These are phyloP conservation scores for Oxygymnocypris stewartii DNA, from an alignment of 2,113 vertebrate genomes.

Conservation along the genomic window DNA sequence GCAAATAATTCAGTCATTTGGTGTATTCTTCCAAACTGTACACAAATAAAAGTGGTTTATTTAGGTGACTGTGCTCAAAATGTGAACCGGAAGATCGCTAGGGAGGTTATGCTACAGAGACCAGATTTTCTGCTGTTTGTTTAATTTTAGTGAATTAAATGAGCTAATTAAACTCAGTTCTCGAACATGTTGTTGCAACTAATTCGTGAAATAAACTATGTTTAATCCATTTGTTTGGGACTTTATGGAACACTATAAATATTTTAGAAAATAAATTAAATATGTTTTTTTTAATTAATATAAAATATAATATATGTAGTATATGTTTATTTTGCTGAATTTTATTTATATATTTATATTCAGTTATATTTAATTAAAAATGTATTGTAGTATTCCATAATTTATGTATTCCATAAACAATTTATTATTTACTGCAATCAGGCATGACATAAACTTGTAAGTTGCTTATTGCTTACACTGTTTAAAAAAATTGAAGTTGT, in stretches of 20 bases:
- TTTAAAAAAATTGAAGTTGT: too few relatives aligned
- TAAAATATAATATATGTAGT: too few relatives aligned
- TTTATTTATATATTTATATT: neutral
- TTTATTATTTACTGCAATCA: too few relatives aligned
- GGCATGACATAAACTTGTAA: too few relatives aligned
- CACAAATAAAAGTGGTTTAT: slow-evolving; percentile 41
- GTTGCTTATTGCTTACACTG: neutral
- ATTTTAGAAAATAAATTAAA: neutral
- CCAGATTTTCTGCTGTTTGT: neutral
- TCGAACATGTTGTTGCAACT: neutral
- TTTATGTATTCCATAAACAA: neutral
- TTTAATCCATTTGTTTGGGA: neutral
- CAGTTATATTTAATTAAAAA: neutral
- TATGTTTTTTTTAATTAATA: too few relatives aligned
- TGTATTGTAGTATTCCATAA: neutral
- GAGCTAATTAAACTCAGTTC: neutral
- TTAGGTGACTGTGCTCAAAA: slow-evolving; percentile 16
- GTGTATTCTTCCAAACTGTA: slow-evolving; percentile 31
- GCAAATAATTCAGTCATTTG: slow-evolving; percentile 30
- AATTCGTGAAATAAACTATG: neutral
- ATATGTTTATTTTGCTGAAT: neutral
- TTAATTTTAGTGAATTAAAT: neutral
- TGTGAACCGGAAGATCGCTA: neutral
- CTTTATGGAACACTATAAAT: neutral
- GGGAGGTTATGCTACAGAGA: neutral